Base-by-base conservation (phyloP, 2,888 invertebrate species). In the Nemoura dubitans region DNA sequence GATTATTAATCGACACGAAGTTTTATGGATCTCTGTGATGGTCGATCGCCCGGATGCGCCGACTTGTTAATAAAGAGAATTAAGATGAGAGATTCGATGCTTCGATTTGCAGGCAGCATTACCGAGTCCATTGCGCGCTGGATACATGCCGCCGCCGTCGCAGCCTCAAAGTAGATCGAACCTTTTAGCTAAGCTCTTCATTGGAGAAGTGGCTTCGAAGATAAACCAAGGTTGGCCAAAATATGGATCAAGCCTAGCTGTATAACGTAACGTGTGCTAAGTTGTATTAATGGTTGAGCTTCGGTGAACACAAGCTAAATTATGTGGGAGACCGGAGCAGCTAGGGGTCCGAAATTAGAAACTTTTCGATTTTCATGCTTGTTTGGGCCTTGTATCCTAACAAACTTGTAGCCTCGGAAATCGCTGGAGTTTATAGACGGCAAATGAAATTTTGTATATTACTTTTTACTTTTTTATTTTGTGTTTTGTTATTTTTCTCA, bases 1-100 rank as follows among this genome's bases (percentile, higher is more conserved):
- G 81, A 81, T 81, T 81, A 84, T 59, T 26, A 84, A 59, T 84
- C 76, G 27, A 76, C 59, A 59, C 76, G 84, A 84, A 27, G 84
- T 26, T 84, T 84, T 76, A 76, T 84, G 26, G 59, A 27, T 30
- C 42, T 28, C 26, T 25, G 83, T n/a, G 83, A 43, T 5, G 7
- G 83, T 14, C 1, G n/a, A 83, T 7, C 0, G 59, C 59, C 3
- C 82, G n/a, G 29, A 29, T 36, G 80, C 6, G 42, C 7, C 26
- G 82, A 83, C 10, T 30, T 83, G 82, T 80, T 80, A 28, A 81
- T 81, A 30, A 30, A 29, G 30, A 29, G 81, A 30, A 81, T 81
- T 81, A 29, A 81, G 81, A 81, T 81, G n/a, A 21, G 30, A 81
- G 81, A 81, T 81, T 28, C n/a, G 81, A 81, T 30, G 81, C 3